Percentiles rank a stretch among this genome's conserved stretches.
Evolutionary conservation across 2,113 vertebrate species (phyloP).

Genomic region (Periophthalmus modestus): DNA sequence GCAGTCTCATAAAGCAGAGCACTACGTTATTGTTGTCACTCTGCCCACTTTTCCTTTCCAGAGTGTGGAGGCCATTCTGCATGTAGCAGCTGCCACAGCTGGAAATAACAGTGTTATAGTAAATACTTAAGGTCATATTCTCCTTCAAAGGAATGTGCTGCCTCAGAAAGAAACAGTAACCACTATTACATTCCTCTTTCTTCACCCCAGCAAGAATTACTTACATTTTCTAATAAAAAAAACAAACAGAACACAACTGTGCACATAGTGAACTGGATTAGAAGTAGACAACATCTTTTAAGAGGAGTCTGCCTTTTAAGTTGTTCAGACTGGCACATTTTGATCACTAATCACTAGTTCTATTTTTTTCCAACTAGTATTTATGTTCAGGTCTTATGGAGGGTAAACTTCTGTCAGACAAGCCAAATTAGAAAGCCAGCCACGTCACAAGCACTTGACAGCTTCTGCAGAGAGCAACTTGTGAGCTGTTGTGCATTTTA

Average conservation of each 20-base stretch:
- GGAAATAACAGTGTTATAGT: slow-evolving; percentile 52
- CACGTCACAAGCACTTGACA: no score
- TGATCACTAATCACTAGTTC: not conserved
- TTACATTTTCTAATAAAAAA: not conserved
- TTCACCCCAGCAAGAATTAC: slow-evolving; percentile 24
- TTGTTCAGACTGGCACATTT: not conserved
- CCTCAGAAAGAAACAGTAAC: slow-evolving; percentile 29
- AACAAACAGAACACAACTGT: not conserved
- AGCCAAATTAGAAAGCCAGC: not conserved
- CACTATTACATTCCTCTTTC: slow-evolving; percentile 36
- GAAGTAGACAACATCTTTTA: not conserved
- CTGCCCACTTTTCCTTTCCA: slow-evolving; percentile 60
- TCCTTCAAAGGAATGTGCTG: slow-evolving; percentile 42
- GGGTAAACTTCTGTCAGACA: not conserved
- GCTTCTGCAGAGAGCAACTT: no score
- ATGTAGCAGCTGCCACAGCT: slow-evolving; percentile 53
- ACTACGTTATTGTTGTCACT: slow-evolving; percentile 57
- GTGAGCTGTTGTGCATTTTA: no score
- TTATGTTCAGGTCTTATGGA: slow-evolving; percentile 62
- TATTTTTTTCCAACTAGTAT: slow-evolving; percentile 54
- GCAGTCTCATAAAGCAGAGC: slow-evolving; percentile 17
- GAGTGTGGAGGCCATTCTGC: slow-evolving; percentile 55
- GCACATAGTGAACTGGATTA: not conserved
- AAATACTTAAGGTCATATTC: slow-evolving; percentile 47
- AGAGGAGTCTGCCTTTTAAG: not conserved